Percentiles rank a stretch among this genome's conserved stretches.
Evolutionary conservation across 30 jellyfish, hydroid and myxozoan genomes (phyloP).

Genomic region (Clytia hemisphaerica): DNA sequence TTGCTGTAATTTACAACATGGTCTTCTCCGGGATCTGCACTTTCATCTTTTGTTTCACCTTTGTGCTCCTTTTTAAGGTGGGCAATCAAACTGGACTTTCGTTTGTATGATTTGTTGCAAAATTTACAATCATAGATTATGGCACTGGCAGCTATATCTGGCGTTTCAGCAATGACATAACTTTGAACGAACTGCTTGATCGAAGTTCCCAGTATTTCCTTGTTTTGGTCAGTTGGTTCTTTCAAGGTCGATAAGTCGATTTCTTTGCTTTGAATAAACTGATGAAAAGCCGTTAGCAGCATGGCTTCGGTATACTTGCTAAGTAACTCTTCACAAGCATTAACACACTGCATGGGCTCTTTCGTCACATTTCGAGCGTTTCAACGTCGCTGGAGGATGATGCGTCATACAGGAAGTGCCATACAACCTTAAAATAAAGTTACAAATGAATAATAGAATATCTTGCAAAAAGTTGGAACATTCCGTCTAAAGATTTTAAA

Average conservation of each 20-base stretch:
- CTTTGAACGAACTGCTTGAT: too few species aligned
- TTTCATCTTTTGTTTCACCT: background rate
- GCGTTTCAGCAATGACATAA: too few species aligned
- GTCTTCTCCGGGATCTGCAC: background rate
- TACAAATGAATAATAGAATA: background rate
- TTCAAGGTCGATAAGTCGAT: too few species aligned
- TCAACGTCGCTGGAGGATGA: slow-evolving; percentile 9
- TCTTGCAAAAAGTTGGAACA: background rate
- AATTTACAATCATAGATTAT: background rate
- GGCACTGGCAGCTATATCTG: slow-evolving; percentile 5
- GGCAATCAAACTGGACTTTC: background rate
- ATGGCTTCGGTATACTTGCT: slow-evolving; percentile 15
- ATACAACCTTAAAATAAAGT: slow-evolving; percentile 27
- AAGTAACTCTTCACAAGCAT: slow-evolving; percentile 20
- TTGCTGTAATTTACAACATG: background rate
- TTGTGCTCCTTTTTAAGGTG: background rate
- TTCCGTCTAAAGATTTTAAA: too few species aligned
- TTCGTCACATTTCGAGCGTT: slow-evolving; percentile 23
- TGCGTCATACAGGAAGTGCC: slow-evolving; percentile 31
- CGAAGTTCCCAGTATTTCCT: too few species aligned
- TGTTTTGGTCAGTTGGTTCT: too few species aligned
- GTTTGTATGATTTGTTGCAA: background rate
- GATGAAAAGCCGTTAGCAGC: slow-evolving; percentile 14
- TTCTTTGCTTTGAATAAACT: slow-evolving; percentile 14
- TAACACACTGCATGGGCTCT: slow-evolving; percentile 29